Evolutionary conservation across 2,888 invertebrate species (phyloP).

Genomic region (Alcis repandata): DNA sequence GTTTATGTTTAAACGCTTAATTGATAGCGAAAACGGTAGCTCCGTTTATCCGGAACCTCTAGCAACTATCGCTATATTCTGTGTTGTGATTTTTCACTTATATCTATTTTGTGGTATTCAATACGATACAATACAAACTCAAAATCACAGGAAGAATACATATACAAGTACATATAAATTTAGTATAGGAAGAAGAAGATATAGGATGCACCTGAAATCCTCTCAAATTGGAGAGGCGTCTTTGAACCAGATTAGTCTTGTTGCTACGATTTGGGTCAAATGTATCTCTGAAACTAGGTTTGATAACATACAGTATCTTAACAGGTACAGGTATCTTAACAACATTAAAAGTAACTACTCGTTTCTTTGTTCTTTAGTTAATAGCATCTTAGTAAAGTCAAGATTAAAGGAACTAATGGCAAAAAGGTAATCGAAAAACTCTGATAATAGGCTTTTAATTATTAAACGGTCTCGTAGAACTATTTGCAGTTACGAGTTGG

Average conservation of each 20-base stretch:
- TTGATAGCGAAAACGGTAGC: no score
- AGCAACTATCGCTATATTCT: no score
- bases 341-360: constrained; percentile 5
- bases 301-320: neutral
- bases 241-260: neutral
- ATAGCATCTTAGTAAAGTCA: constrained; percentile 19
- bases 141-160: no score
- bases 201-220: neutral
- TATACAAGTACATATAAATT: no score
- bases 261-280: neutral
- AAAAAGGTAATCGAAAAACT: constrained; percentile 32
- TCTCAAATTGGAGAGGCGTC: neutral
- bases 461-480: constrained; percentile 32
- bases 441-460: constrained; percentile 36
- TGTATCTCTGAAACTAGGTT: neutral
- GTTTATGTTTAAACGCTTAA: neutral
- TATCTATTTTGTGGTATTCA: no score
- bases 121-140: no score
- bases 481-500: constrained; percentile 33
- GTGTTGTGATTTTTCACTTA: no score
- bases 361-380: constrained; percentile 23
- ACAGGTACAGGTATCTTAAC: neutral
- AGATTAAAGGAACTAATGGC: constrained; percentile 17
- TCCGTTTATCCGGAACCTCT: no score
- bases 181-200: neutral